These are phyloP conservation scores for Cantharis rustica DNA, from an alignment of 2,888 invertebrate genomes.

Conservation along the genomic window DNA sequence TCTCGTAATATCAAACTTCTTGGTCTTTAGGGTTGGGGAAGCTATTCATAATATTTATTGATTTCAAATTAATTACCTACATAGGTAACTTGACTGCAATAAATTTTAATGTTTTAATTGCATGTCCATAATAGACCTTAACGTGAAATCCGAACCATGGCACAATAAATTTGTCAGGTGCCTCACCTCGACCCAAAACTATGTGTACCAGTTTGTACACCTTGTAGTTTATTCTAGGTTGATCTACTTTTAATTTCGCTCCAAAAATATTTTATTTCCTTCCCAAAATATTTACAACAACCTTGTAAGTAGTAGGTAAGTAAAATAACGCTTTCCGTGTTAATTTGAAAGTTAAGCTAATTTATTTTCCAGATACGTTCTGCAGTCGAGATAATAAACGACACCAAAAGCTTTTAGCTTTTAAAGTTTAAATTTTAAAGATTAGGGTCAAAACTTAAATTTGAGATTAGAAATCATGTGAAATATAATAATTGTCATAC, in stretches of 20 bases:
- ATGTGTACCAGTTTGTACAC: too few relatives aligned
- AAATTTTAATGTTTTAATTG: neutral
- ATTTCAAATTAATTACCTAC: neutral
- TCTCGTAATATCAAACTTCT: neutral
- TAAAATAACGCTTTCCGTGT: neutral
- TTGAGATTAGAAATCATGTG: neutral
- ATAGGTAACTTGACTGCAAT: neutral
- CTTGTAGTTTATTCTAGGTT: too few relatives aligned
- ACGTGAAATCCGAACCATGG: neutral
- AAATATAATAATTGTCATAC: constrained; percentile 1
- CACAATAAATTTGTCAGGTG: too few relatives aligned
- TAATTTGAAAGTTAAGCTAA: neutral
- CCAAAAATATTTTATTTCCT: neutral
- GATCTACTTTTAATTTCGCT: too few relatives aligned
- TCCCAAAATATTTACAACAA: neutral
- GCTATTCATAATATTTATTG: neutral
- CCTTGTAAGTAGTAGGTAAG: neutral
- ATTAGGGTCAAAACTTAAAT: neutral
- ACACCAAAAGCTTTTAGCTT: neutral
- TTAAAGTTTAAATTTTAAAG: neutral
- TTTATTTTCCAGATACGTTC: neutral
- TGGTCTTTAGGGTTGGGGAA: neutral
- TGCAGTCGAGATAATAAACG: neutral
- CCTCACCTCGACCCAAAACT: too few relatives aligned
- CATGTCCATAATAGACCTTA: neutral